These are phyloP conservation scores for Chaetophractus vellerosus DNA, from an alignment of 2,797 vertebrate species.

Conservation along the genomic window DNA sequence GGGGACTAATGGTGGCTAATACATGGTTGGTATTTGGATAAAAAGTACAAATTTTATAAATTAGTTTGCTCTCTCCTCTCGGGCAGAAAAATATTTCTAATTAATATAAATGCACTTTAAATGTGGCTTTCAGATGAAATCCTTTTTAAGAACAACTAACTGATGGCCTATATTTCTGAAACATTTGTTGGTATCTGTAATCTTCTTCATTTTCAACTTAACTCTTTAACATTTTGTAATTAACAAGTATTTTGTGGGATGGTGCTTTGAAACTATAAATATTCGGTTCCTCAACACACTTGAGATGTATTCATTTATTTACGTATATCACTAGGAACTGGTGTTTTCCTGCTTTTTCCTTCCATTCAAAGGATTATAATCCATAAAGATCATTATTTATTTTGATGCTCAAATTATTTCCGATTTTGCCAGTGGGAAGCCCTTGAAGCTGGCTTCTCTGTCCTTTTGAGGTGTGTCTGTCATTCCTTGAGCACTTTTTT, in stretches of 20 bases:
- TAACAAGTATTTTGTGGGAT: background rate
- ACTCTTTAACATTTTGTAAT: background rate
- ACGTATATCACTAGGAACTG: background rate
- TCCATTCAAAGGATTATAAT: background rate
- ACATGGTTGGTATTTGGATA: background rate
- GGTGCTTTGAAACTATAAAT: background rate
- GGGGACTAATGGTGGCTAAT: no score
- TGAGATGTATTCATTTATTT: background rate
- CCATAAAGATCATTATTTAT: background rate
- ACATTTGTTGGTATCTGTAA: background rate
- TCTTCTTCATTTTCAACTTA: background rate
- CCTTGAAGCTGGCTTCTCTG: no score
- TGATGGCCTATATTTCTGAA: background rate
- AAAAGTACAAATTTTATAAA: background rate
- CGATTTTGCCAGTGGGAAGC: background rate
- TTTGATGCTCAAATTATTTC: background rate
- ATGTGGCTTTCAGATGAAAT: background rate
- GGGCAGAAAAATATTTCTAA: background rate
- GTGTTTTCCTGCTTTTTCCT: background rate
- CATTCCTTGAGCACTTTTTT: background rate
- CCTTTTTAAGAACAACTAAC: background rate
- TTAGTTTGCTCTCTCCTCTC: background rate
- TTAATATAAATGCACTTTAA: background rate
- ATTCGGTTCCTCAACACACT: background rate
- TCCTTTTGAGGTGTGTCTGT: background rate